These are phyloP conservation scores for Miltochrista miniata DNA, from an alignment of 2,888 invertebrate species.

Conservation along the genomic window DNA sequence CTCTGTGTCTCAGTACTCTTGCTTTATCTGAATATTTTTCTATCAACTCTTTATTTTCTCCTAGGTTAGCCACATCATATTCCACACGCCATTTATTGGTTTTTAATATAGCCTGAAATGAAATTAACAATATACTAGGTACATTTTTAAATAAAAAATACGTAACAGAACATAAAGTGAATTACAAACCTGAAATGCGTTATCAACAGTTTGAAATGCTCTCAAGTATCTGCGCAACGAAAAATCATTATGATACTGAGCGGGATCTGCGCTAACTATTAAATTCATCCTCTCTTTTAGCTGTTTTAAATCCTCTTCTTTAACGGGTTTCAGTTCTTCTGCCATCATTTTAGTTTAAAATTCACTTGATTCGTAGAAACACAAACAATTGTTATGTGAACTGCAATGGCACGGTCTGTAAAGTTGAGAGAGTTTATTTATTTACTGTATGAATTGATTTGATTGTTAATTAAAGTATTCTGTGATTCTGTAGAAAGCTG, in stretches of 20 bases:
- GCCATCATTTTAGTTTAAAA: conserved; percentile 50
- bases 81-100: conserved; percentile 91
- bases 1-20: conserved; percentile 87
- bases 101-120: conserved; percentile 87
- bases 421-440: no score
- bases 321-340: conserved; percentile 79
- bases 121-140: neutral
- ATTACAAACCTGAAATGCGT: conserved; percentile 86
- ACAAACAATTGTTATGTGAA: no score
- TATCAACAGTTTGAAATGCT: conserved; percentile 89
- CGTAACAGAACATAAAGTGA: no score
- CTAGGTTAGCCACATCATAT: conserved; percentile 86
- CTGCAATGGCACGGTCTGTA: no score
- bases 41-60: conserved; percentile 76
- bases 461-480: no score
- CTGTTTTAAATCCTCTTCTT: conserved; percentile 85
- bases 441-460: no score
- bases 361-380: neutral
- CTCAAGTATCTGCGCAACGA: conserved; percentile 88
- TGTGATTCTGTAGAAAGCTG: no score
- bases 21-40: conserved; percentile 86
- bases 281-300: conserved; percentile 88
- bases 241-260: conserved; percentile 89
- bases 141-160: neutral
- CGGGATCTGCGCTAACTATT: conserved; percentile 88